These are phyloP conservation scores for Aphodius sticticus DNA, from an alignment of 2,888 invertebrate genomes.

Conservation along the genomic window DNA sequence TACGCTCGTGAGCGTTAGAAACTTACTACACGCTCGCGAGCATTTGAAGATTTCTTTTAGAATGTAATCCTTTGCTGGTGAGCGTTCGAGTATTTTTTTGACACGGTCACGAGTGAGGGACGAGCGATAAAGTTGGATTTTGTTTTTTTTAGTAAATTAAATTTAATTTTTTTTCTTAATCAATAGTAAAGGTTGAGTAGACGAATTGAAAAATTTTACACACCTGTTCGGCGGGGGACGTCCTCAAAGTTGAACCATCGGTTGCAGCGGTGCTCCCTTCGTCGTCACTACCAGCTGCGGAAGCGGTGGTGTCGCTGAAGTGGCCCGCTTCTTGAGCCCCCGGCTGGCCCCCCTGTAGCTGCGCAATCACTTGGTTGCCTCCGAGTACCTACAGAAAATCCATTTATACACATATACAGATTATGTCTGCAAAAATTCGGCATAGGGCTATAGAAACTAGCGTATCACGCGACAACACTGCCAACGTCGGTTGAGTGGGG, in stretches of 20 bases:
- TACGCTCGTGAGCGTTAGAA: too few relatives aligned
- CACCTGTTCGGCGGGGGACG: conserved; percentile 81
- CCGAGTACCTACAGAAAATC: background rate
- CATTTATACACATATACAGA: too few relatives aligned
- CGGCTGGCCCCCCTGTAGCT: conserved; percentile 47
- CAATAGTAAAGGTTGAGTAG: conserved; percentile 4
- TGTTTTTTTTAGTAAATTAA: background rate
- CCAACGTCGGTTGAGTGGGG: too few relatives aligned
- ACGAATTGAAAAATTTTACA: background rate
- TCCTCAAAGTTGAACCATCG: conserved; percentile 90
- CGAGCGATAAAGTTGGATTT: background rate
- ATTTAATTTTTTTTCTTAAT: background rate
- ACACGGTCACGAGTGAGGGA: background rate
- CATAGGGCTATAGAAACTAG: too few relatives aligned
- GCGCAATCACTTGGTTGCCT: conserved; percentile 21
- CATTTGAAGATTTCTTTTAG: too few relatives aligned
- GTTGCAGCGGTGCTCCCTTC: conserved; percentile 96
- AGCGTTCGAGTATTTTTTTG: too few relatives aligned
- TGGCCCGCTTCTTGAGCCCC: conserved; percentile 65
- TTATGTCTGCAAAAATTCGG: too few relatives aligned
- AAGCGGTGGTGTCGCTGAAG: conserved; percentile 83
- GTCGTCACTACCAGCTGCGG: conserved; percentile 91
- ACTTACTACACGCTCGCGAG: too few relatives aligned
- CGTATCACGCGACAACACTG: too few relatives aligned
- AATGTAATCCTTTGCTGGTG: too few relatives aligned